Base-by-base conservation (phyloP, 2,797 vertebrate genomes). In the Pampus argenteus region DNA sequence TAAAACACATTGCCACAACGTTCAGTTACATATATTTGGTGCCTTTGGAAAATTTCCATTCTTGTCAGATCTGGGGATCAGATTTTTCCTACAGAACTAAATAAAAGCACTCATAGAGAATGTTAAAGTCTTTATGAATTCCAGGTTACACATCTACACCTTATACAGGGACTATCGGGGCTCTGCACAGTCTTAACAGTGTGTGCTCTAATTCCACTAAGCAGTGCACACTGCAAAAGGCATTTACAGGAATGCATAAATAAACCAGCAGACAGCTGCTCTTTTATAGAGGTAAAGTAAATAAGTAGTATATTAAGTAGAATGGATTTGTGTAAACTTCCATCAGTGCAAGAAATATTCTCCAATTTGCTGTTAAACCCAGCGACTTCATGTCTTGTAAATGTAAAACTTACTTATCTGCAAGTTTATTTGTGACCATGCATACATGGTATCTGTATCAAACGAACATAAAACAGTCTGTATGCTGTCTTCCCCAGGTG, bases 401-500 rank as follows among this genome's bases (percentile, higher is more conserved):
- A n/a, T n/a, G n/a, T n/a, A n/a, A n/a, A n/a, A n/a, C n/a, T n/a
- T n/a, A n/a, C n/a, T n/a, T n/a, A n/a, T n/a, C n/a, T n/a, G n/a
- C n/a, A n/a, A n/a, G n/a, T 76, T 36, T 79, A 72, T 76, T 71
- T 63, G 34, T 54, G 70, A 66, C 26, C 47, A 9, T 13, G 13
- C 50, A 60, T 57, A 76, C 78, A 34, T 76, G 7, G 23, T 22
- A 11, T 47, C 40, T 55, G 17, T n/a, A 26, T 36, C 3, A n/a
- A 0, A 50, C 11, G 6, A 23, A 22, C 9, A 48, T 47, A 1
- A 57, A n/a, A 25, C 22, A 1, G 0, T 36, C 13, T 74, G 23
- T 80, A 1, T 78, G 44, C 45, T 44, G 17, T 63, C 8, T 64
- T 36, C 22, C 22, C 7, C 85, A 99, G 98, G 98, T 0, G 98